Percentiles rank a stretch among this genome's conserved stretches.
Evolutionary conservation across 2,888 invertebrate species (phyloP).

Genomic region (Mantis religiosa): DNA sequence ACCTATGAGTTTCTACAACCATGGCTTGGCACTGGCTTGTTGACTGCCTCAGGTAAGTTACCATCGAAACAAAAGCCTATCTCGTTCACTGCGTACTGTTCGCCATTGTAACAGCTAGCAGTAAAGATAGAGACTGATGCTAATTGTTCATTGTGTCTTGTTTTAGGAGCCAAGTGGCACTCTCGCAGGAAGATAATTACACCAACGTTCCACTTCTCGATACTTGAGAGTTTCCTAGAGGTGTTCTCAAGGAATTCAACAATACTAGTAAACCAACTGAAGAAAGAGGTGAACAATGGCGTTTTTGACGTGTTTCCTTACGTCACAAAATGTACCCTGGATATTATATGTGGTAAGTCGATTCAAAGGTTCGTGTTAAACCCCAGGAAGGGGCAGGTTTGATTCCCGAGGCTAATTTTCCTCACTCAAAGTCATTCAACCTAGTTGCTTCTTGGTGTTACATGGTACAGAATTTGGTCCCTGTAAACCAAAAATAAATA

Average conservation of each 20-base stretch:
- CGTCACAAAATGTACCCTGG: conserved; percentile 58
- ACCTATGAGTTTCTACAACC: conserved; percentile 16
- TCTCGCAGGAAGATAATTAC: conserved; percentile 54
- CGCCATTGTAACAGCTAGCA: too few species aligned
- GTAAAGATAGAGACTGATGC: too few species aligned
- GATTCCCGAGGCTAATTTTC: too few species aligned
- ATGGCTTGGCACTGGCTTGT: conserved; percentile 22
- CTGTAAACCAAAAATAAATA: too few species aligned
- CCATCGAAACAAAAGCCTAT: too few species aligned
- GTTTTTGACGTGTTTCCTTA: conserved; percentile 53
- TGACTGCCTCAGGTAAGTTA: conserved; percentile 23
- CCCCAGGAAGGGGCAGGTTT: too few species aligned
- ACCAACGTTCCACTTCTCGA: conserved; percentile 61
- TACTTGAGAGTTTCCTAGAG: conserved; percentile 56
- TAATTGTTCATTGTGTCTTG: neutral
- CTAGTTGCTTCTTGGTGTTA: too few species aligned
- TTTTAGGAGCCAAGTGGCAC: conserved; percentile 54
- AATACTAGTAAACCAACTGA: conserved; percentile 48
- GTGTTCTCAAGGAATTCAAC: conserved; percentile 57
- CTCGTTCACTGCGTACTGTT: too few species aligned
- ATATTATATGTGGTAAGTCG: conserved; percentile 61
- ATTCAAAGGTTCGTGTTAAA: neutral
- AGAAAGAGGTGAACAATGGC: conserved; percentile 41
- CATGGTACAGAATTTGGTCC: too few species aligned
- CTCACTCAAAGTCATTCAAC: too few species aligned